Percentiles rank a stretch among this genome's conserved stretches.
These are phyloP conservation scores for Teleopsis dalmanni DNA, from an alignment of 1,140 invertebrate genomes.

Conservation along the genomic window DNA sequence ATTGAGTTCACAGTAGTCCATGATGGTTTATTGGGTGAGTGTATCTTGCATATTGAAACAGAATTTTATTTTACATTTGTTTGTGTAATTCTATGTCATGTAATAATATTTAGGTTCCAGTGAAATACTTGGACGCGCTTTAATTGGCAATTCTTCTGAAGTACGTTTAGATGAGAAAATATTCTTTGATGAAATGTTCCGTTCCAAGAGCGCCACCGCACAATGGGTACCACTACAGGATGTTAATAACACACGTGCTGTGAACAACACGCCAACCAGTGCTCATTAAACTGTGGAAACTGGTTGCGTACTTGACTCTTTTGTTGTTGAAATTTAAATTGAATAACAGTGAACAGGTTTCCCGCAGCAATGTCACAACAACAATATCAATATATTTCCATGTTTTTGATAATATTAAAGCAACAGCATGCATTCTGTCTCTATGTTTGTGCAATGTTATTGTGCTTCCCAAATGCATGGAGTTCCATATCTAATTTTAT, in stretches of 20 bases:
- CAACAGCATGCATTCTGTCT: too few relatives aligned
- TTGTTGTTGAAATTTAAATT: too few relatives aligned
- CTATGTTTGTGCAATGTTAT: too few relatives aligned
- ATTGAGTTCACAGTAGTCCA: conserved; percentile 51
- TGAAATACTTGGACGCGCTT: conserved; percentile 48
- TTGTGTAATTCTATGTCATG: not conserved
- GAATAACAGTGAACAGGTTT: too few relatives aligned
- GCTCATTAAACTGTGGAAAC: too few relatives aligned
- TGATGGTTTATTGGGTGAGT: conserved; percentile 47
- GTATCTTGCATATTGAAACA: not conserved
- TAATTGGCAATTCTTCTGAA: conserved; percentile 46
- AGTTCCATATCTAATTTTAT: too few relatives aligned
- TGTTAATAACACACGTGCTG: conserved; percentile 13
- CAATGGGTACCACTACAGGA: conserved; percentile 50
- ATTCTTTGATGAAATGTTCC: conserved; percentile 51
- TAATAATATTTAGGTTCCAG: conserved; percentile 36
- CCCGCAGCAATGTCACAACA: too few relatives aligned
- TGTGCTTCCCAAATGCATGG: too few relatives aligned
- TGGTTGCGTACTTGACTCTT: too few relatives aligned
- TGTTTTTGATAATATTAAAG: too few relatives aligned
- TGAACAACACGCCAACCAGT: not conserved
- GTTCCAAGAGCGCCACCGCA: conserved; percentile 51
- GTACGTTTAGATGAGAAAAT: conserved; percentile 46
- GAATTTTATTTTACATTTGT: not conserved
- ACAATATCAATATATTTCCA: too few relatives aligned